phyloP scores from a whole-genome alignment of 35 echinoderm and acorn worm genomes.

The Stichopus chloronotus region DNA sequence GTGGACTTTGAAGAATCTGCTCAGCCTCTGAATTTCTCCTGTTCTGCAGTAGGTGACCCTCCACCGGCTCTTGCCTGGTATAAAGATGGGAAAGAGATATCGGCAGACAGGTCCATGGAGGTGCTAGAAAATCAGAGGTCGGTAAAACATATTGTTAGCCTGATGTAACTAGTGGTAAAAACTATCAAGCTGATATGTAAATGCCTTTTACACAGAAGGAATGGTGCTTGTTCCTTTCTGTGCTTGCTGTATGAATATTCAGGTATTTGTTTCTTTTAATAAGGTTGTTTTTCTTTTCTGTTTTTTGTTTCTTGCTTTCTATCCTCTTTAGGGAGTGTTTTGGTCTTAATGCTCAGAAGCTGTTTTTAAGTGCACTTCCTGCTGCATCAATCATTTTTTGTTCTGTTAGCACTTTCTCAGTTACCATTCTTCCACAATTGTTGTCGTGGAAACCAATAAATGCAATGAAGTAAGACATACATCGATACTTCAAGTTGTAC shows the following conservation, averaged over 20 bases:
- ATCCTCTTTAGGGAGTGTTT: too few relatives aligned
- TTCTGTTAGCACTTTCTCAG: too few relatives aligned
- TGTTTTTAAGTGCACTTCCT: too few relatives aligned
- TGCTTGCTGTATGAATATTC: slow-evolving; percentile 12
- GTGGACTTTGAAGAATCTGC: slow-evolving; percentile 1
- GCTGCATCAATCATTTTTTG: too few relatives aligned
- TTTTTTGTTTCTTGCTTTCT: too few relatives aligned
- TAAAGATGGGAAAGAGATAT: slow-evolving; percentile 60
- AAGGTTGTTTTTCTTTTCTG: too few relatives aligned
- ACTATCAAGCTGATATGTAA: neutral
- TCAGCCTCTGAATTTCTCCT: slow-evolving; percentile 32
- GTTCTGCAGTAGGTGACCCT: slow-evolving; percentile 68
- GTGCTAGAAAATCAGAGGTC: slow-evolving; percentile 14
- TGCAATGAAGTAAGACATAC: too few relatives aligned
- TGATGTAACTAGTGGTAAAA: too few relatives aligned
- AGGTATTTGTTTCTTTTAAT: neutral
- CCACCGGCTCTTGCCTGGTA: slow-evolving; percentile 64
- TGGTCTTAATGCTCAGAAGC: too few relatives aligned
- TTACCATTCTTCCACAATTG: too few relatives aligned
- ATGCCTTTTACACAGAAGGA: neutral
- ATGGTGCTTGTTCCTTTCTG: neutral
- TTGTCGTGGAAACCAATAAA: too few relatives aligned
- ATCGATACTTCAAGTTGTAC: too few relatives aligned
- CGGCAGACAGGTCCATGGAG: neutral
- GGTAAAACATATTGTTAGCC: neutral